Conservation (phyloP, 1,140 invertebrate species). For the Pteromalus puparum region DNA sequence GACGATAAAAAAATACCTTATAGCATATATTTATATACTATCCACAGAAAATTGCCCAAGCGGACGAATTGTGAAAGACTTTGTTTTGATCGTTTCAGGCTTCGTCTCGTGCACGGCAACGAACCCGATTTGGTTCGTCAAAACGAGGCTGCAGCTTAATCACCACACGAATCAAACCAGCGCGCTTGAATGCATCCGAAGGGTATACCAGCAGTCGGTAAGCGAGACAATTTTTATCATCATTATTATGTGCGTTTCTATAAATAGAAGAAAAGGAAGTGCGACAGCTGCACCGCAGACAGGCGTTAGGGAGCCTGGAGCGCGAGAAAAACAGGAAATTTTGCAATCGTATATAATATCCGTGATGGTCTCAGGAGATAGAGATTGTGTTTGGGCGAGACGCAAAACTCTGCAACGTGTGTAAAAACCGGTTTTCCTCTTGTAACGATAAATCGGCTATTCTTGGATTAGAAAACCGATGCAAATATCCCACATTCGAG, state of each 20-base stretch:
- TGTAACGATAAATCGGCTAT: background rate
- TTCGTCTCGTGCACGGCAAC: slow-evolving; percentile 96
- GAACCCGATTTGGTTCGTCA: slow-evolving; percentile 99
- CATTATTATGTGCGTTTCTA: background rate
- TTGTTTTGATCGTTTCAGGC: slow-evolving; percentile 80
- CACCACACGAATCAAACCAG: slow-evolving; percentile 85
- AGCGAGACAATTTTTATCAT: slow-evolving; percentile 55
- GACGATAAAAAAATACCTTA: no score
- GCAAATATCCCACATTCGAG: background rate
- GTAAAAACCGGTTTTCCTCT: background rate
- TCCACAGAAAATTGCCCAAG: background rate
- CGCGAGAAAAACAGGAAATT: slow-evolving; percentile 14
- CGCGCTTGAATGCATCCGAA: slow-evolving; percentile 85
- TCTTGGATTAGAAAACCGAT: background rate
- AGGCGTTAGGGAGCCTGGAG: no score
- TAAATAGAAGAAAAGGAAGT: background rate
- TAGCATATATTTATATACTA: no score
- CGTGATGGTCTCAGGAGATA: no score
- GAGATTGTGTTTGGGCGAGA: no score
- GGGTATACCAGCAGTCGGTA: slow-evolving; percentile 88
- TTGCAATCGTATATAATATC: background rate
- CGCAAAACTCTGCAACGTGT: no score
- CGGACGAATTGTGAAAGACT: background rate
- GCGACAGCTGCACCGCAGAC: no score
- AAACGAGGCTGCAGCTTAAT: slow-evolving; percentile 97